A percentile compares a stretch with the other conserved stretches of the same genome.
These are phyloP conservation scores for Chrysotoxum bicinctum DNA, from an alignment of 2,888 invertebrate genomes.

Conservation along the genomic window DNA sequence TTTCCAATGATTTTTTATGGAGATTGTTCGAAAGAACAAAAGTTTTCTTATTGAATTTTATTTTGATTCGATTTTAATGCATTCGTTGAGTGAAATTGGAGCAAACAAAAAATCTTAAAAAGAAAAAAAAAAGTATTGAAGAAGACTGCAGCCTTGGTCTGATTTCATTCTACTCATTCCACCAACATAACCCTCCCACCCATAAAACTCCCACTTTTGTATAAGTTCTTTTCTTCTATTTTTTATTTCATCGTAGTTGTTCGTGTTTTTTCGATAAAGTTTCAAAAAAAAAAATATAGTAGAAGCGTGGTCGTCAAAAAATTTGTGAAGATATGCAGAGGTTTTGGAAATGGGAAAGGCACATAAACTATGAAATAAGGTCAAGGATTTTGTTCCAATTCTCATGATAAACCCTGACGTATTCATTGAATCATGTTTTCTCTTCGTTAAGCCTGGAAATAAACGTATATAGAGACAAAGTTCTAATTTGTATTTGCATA, in stretches of 20 bases:
- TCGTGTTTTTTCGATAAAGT: constrained; percentile 4
- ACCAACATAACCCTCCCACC: neutral
- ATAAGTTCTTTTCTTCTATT: neutral
- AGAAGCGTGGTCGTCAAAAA: constrained; percentile 15
- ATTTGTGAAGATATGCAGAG: neutral
- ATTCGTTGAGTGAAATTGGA: constrained; percentile 35
- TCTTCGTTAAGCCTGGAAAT: constrained; percentile 12
- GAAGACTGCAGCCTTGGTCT: constrained; percentile 61
- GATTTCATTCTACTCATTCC: constrained; percentile 23
- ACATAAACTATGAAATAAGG: constrained; percentile 13
- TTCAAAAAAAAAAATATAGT: neutral
- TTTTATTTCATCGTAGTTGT: neutral
- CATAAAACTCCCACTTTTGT: constrained; percentile 4
- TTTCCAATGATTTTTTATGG: neutral
- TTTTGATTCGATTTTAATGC: constrained; percentile 57
- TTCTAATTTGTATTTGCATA: constrained; percentile 51
- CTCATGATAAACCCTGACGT: neutral
- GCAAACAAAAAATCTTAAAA: neutral
- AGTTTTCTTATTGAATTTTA: constrained; percentile 41
- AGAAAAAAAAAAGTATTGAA: neutral
- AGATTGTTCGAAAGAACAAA: neutral
- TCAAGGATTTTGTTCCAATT: constrained; percentile 48
- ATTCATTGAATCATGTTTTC: constrained; percentile 31
- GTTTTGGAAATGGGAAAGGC: neutral
- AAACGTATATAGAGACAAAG: neutral